Evolutionary conservation across 1,140 invertebrate species (phyloP).

Genomic region (Drosophila leontia): DNA sequence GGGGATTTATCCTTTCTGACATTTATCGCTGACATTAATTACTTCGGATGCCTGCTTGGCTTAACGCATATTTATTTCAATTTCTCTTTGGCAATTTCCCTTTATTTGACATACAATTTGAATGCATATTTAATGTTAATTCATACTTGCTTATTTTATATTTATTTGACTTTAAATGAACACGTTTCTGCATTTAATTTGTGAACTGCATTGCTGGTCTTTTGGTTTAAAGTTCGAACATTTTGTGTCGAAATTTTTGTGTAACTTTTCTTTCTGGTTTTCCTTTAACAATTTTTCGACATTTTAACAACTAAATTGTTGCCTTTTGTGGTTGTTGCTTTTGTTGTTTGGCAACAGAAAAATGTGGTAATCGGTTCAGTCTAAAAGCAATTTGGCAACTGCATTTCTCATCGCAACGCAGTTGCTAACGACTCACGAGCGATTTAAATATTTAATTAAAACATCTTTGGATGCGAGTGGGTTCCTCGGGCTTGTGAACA

Average conservation of each 20-base stretch:
- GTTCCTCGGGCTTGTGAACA: constrained; percentile 5
- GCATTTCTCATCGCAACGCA: constrained; percentile 21
- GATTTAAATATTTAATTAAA: constrained; percentile 42
- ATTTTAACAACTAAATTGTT: constrained; percentile 36
- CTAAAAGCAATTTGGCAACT: constrained; percentile 59
- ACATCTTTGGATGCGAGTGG: constrained; percentile 27
- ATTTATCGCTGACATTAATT: constrained; percentile 64
- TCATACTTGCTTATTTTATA: background rate
- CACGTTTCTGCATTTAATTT: constrained; percentile 17
- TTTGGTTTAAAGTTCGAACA: background rate
- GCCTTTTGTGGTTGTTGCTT: constrained; percentile 29
- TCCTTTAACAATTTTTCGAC: constrained; percentile 24
- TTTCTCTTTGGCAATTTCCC: constrained; percentile 16
- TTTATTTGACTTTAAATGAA: constrained; percentile 18
- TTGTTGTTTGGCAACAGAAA: constrained; percentile 52
- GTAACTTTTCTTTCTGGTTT: constrained; percentile 37
- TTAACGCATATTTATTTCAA: constrained; percentile 33
- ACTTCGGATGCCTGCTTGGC: constrained; percentile 13
- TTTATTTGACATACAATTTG: constrained; percentile 7
- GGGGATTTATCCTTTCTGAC: constrained; percentile 24
- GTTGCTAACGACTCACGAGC: constrained; percentile 4
- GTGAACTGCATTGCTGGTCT: constrained; percentile 17
- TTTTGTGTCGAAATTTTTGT: constrained; percentile 36
- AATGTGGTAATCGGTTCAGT: constrained; percentile 36
- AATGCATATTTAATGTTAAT: constrained; percentile 31